phyloP scores from a whole-genome alignment of 1,140 invertebrate species.

The Yoshiicerus persimilis region DNA sequence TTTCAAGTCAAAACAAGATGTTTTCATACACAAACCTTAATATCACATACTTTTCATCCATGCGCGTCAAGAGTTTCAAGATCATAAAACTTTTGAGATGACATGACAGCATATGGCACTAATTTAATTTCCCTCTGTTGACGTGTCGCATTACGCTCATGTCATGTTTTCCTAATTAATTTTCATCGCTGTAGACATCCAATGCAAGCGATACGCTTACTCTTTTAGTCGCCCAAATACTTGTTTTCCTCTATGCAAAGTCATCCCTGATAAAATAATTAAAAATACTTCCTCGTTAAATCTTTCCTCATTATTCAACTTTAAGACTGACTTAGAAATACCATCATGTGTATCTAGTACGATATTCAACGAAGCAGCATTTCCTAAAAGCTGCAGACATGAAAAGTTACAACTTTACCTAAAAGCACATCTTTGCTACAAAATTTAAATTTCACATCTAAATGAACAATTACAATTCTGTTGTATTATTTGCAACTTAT shows the following conservation, averaged over 20 bases:
- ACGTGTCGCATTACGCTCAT: neutral
- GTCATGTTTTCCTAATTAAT: neutral
- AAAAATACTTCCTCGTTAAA: neutral
- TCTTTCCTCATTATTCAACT: neutral
- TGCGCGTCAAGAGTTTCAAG: neutral
- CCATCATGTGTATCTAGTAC: no score
- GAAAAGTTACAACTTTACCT: no score
- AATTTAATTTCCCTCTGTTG: neutral
- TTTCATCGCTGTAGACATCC: neutral
- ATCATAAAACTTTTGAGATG: neutral
- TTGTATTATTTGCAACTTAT: no score
- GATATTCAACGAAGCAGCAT: no score
- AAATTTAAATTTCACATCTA: no score
- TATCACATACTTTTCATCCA: neutral
- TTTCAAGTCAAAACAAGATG: neutral
- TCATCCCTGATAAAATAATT: neutral
- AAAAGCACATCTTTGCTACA: no score
- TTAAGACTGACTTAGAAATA: neutral
- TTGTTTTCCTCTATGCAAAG: neutral
- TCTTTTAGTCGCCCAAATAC: neutral
- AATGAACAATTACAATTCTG: no score
- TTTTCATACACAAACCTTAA: neutral
- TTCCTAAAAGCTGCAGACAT: no score
- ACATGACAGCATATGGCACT: neutral
- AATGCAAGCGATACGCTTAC: neutral